These are phyloP conservation scores for Podiceps cristatus DNA, from an alignment of 2,113 vertebrate genomes.

Conservation along the genomic window DNA sequence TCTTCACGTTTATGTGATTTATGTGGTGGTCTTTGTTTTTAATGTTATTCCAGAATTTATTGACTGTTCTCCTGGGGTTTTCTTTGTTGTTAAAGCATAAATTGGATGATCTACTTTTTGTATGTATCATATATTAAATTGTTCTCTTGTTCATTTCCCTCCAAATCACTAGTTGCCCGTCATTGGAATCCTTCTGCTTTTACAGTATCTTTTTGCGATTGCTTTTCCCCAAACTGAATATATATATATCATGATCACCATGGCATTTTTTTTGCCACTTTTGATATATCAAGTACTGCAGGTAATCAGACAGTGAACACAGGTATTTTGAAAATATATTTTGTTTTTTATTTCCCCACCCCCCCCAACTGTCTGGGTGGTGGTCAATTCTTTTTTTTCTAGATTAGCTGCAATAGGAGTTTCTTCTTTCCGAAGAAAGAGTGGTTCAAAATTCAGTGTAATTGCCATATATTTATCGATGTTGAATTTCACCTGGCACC, in stretches of 20 bases:
- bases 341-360: neutral
- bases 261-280: neutral
- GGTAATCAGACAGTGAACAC: neutral
- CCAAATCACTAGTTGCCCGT: neutral
- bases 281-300: neutral
- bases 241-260: neutral
- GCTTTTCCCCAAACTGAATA: neutral
- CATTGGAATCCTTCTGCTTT: neutral
- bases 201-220: neutral
- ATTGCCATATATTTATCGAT: neutral
- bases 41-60: constrained; percentile 12
- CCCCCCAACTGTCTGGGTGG: neutral
- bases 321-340: neutral
- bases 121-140: neutral
- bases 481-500: neutral
- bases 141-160: neutral
- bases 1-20: neutral
- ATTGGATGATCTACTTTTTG: constrained; percentile 14
- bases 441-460: neutral
- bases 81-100: constrained; percentile 17
- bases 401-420: neutral
- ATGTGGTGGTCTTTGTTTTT: neutral
- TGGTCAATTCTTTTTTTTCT: neutral
- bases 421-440: neutral
- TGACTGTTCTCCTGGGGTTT: neutral